Base-by-base conservation (phyloP, 2,888 invertebrate genomes). In the Ichneumoninae sp. region DNA sequence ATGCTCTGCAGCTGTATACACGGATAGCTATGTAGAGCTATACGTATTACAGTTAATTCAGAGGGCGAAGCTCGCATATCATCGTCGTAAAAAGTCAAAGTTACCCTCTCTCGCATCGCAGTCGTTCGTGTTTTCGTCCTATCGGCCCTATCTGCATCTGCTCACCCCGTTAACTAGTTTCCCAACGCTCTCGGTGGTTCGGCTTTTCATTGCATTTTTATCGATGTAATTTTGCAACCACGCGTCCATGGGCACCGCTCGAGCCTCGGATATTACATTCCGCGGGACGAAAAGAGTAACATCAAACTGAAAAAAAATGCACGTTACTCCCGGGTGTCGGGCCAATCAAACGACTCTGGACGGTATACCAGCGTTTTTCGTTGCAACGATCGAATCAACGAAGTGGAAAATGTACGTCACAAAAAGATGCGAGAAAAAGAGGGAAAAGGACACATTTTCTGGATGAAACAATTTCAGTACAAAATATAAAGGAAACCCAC, bases 151-250 rank as follows among this genome's bases (percentile, higher is more conserved):
- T 79, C 66, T 82, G 62, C 57, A 78, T 82, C 60, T 74, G 47
- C 62, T 54, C 40, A 62, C 19, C 26, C 26, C 44, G 70, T 50
- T 75, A 69, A 70, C 40, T 62, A 40, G 33, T 50, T 47, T 60
- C 16, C n/a, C 6, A 22, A 30, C 69, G 85, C 72, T 62, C 87
- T 86, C 83, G 86, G 81, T 82, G 84, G 76, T 75, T 77, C 77
- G 52, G 78, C 72, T 88, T 89, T 88, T 87, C 89, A 88, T 86
- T 86, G 87, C 87, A 85, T 89, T 90, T 90, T 89, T 89, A 91
- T 88, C 90, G 88, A 87, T 89, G 92, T 91, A 92, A 92, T 91
- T 91, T 88, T 84, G 88, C 87, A 87, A 88, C 78, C 65, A 7
- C 52, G 74, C 84, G 80, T 78, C 83, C 57, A 26, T 26, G 57